Evolutionary conservation across 2,113 vertebrate species (phyloP), one percentile per base, ranked within the genome.

Genomic region (Antechinus stuartii): DNA sequence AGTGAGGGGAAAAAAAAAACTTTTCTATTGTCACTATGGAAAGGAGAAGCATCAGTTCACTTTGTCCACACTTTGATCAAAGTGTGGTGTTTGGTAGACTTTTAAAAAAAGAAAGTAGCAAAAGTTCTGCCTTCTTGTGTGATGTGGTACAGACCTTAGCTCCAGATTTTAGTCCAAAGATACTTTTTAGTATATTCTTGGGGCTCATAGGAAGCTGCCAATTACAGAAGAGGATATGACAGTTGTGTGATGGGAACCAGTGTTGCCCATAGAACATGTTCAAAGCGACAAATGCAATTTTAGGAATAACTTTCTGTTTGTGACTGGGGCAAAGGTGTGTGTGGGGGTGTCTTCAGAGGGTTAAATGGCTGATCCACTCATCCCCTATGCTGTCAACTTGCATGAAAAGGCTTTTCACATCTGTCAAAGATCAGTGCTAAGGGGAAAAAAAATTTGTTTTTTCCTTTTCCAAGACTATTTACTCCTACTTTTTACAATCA

Each of bases 161-260:
- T 61, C 57, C 68, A 84, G n/a, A 84, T 84, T 19, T 23, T 23
- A 42, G 68, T n/a, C n/a, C n/a, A 84, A 42, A 42, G 7, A 42
- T 84, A n/a, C n/a, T 84, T 22, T 84, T 84, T 22, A 84, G 68
- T 84, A 84, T 0, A 42, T 84, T 93, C 53, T 94, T 61, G 52
- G 92, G 90, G 25, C 9, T 95, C 57, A n/a, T n/a, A 52, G 56
- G 2, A 11, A 91, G 30, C 89, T 84, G 61, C 22, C 23, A 55
- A 84, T 56, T 92, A 89, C 89, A 27, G 94, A 92, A 93, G 92
- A 93, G 46, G 16, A 25, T 0, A 14, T 92, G 94, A 91, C 95
- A 92, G 27, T 68, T 95, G 50, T 52, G 54, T 91, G 95, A 92
- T 93, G 94, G 57, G 56, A 94, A 90, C 54, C 55, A 54, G 11